Conservation (phyloP, 2,797 vertebrate species). For the Characodon lateralis region DNA sequence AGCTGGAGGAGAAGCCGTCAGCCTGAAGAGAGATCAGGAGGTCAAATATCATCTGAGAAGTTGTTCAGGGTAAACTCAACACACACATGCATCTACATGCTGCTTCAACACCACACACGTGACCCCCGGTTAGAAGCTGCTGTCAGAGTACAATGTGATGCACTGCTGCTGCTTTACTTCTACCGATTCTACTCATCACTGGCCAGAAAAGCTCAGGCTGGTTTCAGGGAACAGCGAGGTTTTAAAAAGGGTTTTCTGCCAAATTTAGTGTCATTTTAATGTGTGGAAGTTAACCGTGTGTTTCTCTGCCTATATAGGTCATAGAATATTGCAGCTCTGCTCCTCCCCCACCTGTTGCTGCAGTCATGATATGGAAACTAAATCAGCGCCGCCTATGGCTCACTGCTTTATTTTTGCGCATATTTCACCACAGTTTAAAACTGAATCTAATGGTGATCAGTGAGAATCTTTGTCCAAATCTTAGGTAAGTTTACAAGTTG, state of each 20-base stretch:
- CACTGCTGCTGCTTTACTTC: too few species aligned
- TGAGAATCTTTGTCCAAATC: too few species aligned
- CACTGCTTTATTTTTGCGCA: neutral
- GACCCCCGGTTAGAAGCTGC: neutral
- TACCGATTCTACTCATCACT: too few species aligned
- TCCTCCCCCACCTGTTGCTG: neutral
- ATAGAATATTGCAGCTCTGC: neutral
- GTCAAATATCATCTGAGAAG: slow-evolving; percentile 16
- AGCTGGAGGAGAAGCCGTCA: slow-evolving; percentile 73
- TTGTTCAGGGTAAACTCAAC: too few species aligned
- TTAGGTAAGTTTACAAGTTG: too few species aligned
- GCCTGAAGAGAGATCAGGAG: slow-evolving; percentile 75
- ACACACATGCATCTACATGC: neutral
- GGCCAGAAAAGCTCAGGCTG: too few species aligned
- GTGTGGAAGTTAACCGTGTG: neutral
- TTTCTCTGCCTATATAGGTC: neutral
- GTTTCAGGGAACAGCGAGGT: too few species aligned
- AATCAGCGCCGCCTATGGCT: neutral
- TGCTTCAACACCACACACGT: neutral
- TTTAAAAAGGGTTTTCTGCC: too few species aligned
- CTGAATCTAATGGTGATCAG: too few species aligned
- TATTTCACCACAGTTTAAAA: too few species aligned
- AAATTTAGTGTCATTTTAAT: neutral
- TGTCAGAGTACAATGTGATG: too few species aligned
- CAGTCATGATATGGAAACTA: neutral